These are phyloP conservation scores for Drosophila stalkeri DNA, from an alignment of 2,888 invertebrate genomes.

Conservation along the genomic window DNA sequence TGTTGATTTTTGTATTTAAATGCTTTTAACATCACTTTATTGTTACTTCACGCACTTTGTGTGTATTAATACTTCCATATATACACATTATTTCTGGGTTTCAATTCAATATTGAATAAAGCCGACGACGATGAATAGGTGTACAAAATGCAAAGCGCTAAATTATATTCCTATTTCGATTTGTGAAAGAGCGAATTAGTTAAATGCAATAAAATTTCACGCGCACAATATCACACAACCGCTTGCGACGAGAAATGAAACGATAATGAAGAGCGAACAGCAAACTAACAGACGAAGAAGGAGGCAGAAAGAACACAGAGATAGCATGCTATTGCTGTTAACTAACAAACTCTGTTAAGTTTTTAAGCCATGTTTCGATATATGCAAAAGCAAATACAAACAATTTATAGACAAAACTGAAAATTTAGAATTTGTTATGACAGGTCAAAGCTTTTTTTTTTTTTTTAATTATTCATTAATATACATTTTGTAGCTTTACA, in stretches of 20 bases:
- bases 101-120: constrained; percentile 45
- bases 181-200: constrained; percentile 41
- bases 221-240: constrained; percentile 36
- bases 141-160: constrained; percentile 21
- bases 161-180: constrained; percentile 42
- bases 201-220: constrained; percentile 29
- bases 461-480: too few relatives aligned
- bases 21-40: constrained; percentile 53
- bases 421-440: too few relatives aligned
- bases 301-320: constrained; percentile 12
- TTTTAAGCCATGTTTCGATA: not conserved
- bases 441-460: not conserved
- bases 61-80: constrained; percentile 23
- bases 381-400: not conserved
- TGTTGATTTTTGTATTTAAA: constrained; percentile 42
- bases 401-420: not conserved
- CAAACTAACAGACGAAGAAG: not conserved
- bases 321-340: constrained; percentile 19
- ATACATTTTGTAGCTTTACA: too few relatives aligned
- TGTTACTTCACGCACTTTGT: constrained; percentile 30
- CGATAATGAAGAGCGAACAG: constrained; percentile 36
- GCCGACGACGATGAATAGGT: constrained; percentile 18
- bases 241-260: constrained; percentile 39
- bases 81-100: constrained; percentile 38
- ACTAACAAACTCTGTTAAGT: not conserved